phyloP scores from a whole-genome alignment of 1,140 invertebrate species.

The Luehdorfia chinensis region DNA sequence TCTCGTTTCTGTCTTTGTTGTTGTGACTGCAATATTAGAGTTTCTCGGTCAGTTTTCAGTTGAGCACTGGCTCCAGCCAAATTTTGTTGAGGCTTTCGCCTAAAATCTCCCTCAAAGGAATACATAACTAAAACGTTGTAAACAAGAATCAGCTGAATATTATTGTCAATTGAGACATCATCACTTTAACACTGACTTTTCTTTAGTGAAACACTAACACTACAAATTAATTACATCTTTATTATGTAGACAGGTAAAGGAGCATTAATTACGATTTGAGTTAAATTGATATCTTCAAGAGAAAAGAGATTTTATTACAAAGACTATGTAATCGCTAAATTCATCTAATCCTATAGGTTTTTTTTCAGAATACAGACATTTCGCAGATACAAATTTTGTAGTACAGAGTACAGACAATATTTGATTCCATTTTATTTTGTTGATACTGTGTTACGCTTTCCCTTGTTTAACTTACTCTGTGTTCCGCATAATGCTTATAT shows the following conservation, averaged over 20 bases:
- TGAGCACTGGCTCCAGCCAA: conserved; percentile 88
- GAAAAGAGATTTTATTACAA: too few species aligned
- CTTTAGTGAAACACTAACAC: background rate
- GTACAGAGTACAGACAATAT: too few species aligned
- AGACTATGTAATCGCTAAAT: too few species aligned
- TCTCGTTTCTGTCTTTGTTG: conserved; percentile 91
- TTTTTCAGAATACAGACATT: too few species aligned
- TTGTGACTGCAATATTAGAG: conserved; percentile 87
- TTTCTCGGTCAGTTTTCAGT: conserved; percentile 85
- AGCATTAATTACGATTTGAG: too few species aligned
- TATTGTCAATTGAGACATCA: conserved; percentile 14
- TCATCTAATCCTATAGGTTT: too few species aligned
- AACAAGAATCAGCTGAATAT: conserved; percentile 46
- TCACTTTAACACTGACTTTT: conserved; percentile 16
- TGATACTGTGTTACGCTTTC: too few species aligned
- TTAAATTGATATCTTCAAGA: too few species aligned
- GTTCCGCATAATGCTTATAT: too few species aligned
- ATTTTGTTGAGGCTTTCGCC: conserved; percentile 92
- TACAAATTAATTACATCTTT: conserved; percentile 10
- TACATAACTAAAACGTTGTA: conserved; percentile 77
- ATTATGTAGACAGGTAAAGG: background rate
- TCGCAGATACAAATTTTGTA: too few species aligned
- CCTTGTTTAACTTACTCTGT: too few species aligned
- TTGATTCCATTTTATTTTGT: too few species aligned
- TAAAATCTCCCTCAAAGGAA: conserved; percentile 95